phyloP scores from a whole-genome alignment of 2,113 vertebrate genomes.

The Hemiprocne comata region DNA sequence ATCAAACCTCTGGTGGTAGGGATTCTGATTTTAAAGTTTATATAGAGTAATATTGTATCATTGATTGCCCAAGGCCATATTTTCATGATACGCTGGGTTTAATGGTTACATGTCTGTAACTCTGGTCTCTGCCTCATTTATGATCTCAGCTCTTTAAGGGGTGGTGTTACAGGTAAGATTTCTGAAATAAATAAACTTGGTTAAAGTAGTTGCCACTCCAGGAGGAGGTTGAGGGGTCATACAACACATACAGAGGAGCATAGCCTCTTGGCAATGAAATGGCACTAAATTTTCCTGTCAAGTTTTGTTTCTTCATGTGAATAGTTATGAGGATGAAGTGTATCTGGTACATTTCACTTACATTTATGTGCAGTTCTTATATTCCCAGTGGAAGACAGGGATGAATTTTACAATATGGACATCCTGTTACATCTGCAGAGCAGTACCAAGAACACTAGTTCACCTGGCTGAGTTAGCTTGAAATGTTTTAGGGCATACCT shows the following conservation, averaged over 20 bases:
- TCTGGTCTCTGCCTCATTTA: not conserved
- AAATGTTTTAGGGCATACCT: not conserved
- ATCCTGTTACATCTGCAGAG: not conserved
- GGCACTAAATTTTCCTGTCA: not conserved
- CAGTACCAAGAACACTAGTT: not conserved
- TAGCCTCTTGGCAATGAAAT: not conserved
- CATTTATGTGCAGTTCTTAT: not conserved
- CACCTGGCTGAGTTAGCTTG: not conserved
- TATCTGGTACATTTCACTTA: not conserved
- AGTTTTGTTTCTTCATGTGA: not conserved
- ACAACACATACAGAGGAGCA: rapidly evolving
- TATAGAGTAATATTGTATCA: rapidly evolving
- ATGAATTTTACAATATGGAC: not conserved
- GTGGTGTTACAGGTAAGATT: not conserved
- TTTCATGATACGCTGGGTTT: not conserved
- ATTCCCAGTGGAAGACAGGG: not conserved
- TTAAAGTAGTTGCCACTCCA: not conserved
- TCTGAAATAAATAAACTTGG: not conserved
- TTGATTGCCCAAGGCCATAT: not conserved
- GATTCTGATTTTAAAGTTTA: not conserved
- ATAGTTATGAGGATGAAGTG: not conserved
- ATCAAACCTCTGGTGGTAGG: not conserved
- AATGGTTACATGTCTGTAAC: not conserved
- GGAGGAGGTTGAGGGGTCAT: not conserved
- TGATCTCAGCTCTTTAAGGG: not conserved